phyloP scores from a whole-genome alignment of 2,113 vertebrate species.

The Carassius auratus region DNA sequence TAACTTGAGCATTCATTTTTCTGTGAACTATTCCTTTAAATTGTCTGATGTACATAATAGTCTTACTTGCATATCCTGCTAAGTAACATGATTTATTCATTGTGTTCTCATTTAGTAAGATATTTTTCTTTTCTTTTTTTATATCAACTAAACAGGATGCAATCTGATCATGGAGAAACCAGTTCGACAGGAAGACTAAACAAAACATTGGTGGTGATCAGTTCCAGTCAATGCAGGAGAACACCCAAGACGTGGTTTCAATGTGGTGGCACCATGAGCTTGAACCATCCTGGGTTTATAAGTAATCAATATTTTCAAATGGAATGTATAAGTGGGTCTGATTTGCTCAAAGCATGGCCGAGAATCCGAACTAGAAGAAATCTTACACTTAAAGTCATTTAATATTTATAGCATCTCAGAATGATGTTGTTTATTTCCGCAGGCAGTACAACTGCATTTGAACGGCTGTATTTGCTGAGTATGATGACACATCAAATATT shows the following conservation, averaged over 20 bases:
- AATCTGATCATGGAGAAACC: constrained; percentile 15
- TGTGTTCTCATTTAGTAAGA: not conserved
- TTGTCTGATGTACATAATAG: not conserved
- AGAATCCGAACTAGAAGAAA: not conserved
- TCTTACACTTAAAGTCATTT: not conserved
- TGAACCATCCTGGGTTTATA: constrained; percentile 25
- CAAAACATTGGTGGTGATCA: not conserved
- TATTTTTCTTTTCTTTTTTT: not conserved
- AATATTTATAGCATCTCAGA: constrained; percentile 24
- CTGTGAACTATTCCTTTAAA: constrained; percentile 5
- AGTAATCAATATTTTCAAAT: constrained; percentile 21
- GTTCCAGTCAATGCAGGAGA: constrained; percentile 18
- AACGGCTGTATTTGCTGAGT: not conserved
- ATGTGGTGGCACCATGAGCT: constrained; percentile 6
- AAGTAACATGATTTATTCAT: not conserved
- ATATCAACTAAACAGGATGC: constrained; percentile 27
- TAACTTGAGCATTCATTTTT: not conserved
- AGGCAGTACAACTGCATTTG: constrained; percentile 14
- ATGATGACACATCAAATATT: not conserved
- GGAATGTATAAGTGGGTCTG: constrained; percentile 24
- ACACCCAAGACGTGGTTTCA: constrained; percentile 14
- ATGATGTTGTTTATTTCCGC: constrained; percentile 1
- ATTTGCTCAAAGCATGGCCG: constrained; percentile 35
- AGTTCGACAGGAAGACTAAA: not conserved
- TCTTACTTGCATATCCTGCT: too few species aligned